Percentiles rank a stretch among this genome's conserved stretches.
These are phyloP conservation scores for Oikopleura dioica DNA, from an alignment of 23 tunicate species.

Conservation along the genomic window DNA sequence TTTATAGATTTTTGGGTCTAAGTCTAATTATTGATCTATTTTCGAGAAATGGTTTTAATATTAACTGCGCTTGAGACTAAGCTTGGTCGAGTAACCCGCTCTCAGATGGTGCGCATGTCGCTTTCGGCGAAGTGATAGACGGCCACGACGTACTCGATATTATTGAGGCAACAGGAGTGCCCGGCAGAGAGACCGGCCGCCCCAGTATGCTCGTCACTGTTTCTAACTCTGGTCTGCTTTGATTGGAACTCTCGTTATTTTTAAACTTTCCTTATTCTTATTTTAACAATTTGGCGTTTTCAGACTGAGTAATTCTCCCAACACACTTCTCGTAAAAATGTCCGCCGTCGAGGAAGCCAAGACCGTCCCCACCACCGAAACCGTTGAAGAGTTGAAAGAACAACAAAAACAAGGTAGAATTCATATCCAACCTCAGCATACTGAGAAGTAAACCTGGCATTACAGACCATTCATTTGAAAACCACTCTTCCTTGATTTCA, in stretches of 20 bases:
- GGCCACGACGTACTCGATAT: neutral
- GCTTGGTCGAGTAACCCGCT: neutral
- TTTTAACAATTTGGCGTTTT: neutral
- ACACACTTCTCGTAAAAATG: neutral
- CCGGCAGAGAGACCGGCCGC: neutral
- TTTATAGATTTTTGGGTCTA: no score
- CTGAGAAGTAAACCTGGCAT: neutral
- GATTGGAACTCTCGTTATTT: neutral
- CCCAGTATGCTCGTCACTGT: neutral
- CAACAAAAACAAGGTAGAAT: constrained; percentile 12
- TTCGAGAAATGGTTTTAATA: no score
- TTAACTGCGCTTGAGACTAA: no score
- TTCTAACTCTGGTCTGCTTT: neutral
- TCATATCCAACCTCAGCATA: no score
- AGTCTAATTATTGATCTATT: no score
- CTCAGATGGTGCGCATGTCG: neutral
- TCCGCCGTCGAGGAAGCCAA: constrained; percentile 12
- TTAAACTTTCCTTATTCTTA: neutral
- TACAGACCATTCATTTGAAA: neutral
- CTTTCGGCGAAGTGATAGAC: neutral
- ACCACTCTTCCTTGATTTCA: no score
- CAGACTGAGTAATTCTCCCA: neutral
- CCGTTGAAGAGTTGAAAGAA: constrained; percentile 8
- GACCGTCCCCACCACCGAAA: constrained; percentile 7
- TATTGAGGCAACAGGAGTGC: neutral